phyloP scores from a whole-genome alignment of 2,888 invertebrate species.

The Drosophila maculinotata region DNA sequence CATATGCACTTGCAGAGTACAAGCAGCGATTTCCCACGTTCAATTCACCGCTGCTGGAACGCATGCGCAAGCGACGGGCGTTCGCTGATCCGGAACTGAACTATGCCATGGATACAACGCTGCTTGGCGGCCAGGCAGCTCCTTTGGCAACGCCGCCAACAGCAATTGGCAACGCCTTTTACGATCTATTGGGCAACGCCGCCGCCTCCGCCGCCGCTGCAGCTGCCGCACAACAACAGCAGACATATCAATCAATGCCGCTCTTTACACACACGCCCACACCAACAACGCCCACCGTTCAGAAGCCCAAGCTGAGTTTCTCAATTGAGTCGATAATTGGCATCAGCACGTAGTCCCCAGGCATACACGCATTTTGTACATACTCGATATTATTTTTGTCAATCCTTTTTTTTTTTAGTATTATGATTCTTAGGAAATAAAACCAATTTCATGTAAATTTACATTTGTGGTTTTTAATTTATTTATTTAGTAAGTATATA shows the following conservation, averaged over 20 bases:
- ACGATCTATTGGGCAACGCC: constrained; percentile 48
- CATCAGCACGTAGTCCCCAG: constrained; percentile 83
- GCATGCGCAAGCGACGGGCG: constrained; percentile 85
- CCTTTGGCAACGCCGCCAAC: constrained; percentile 44
- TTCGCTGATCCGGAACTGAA: constrained; percentile 86
- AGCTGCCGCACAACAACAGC: constrained; percentile 32
- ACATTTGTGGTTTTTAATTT: constrained; percentile 3
- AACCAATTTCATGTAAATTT: constrained; percentile 9
- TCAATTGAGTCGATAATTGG: constrained; percentile 91
- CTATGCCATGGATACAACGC: constrained; percentile 81
- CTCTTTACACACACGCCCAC: constrained; percentile 37
- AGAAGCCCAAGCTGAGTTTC: constrained; percentile 82
- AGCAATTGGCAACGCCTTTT: constrained; percentile 41
- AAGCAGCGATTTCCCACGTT: constrained; percentile 82
- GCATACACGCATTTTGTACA: constrained; percentile 19
- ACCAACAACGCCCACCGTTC: constrained; percentile 37
- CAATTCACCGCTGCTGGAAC: constrained; percentile 83
- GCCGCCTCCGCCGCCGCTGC: constrained; percentile 38
- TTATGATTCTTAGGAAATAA: constrained; percentile 44
- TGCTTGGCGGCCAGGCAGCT: constrained; percentile 50
- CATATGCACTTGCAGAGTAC: constrained; percentile 74
- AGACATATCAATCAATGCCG: constrained; percentile 55
- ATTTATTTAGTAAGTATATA: background rate
- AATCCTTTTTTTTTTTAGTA: constrained; percentile 30
- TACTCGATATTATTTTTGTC: constrained; percentile 32